A percentile compares a stretch with the other conserved stretches of the same genome.
Evolutionary conservation across 2,113 vertebrate genomes (phyloP).

Genomic region (Phyllostomus hastatus): DNA sequence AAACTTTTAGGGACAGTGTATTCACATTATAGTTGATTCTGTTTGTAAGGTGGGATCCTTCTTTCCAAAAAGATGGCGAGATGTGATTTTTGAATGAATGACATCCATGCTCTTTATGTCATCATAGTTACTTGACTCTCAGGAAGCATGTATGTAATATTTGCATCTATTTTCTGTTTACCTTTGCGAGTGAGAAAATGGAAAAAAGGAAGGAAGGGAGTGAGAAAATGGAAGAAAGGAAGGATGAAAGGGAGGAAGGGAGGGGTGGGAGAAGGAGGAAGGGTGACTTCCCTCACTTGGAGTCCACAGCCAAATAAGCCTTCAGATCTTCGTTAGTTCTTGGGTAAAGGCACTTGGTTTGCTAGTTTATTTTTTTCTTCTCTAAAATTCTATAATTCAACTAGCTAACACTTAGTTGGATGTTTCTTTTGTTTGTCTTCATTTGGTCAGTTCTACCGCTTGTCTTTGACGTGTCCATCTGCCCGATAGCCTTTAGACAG

Average conservation of each 20-base stretch:
- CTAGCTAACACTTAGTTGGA: not conserved
- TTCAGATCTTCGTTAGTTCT: not conserved
- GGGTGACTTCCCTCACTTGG: not conserved
- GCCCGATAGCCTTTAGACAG: slow-evolving; percentile 8
- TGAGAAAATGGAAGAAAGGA: too few species aligned
- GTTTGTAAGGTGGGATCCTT: not conserved
- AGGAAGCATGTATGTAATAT: not conserved
- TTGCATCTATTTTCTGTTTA: not conserved
- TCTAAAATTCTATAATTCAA: not conserved
- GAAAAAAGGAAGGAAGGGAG: not conserved
- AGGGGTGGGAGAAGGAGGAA: not conserved
- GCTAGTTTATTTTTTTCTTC: not conserved
- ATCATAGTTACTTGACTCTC: not conserved
- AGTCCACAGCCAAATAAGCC: not conserved
- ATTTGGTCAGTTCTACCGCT: slow-evolving; percentile 6
- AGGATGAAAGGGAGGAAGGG: too few species aligned
- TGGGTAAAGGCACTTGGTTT: not conserved
- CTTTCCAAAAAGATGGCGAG: not conserved
- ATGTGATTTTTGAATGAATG: not conserved
- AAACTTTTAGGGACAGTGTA: not conserved
- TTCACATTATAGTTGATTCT: not conserved
- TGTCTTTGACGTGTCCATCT: not conserved
- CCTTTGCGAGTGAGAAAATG: not conserved
- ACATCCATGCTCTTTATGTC: not conserved
- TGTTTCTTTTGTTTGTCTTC: slow-evolving; percentile 21